Evolutionary conservation across 1,140 invertebrate species (phyloP).

Genomic region (Conus ventricosus): DNA sequence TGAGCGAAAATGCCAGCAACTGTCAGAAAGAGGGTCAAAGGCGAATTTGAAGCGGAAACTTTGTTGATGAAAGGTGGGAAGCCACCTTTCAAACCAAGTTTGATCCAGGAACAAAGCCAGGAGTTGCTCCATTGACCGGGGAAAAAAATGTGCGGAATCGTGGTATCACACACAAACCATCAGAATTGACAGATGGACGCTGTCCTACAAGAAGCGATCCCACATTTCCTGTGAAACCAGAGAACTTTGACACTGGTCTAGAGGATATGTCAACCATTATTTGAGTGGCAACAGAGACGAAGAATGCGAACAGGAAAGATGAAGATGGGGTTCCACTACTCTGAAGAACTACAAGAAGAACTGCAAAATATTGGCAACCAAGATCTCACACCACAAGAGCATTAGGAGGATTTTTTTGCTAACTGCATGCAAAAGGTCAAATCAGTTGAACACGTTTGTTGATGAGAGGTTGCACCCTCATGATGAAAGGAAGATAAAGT

Average conservation of each 20-base stretch:
- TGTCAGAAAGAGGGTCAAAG: not conserved
- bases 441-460: not conserved
- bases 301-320: not conserved
- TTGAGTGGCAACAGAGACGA: not conserved
- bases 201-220: not conserved
- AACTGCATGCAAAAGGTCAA: not conserved
- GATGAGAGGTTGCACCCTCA: not conserved
- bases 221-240: not conserved
- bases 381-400: not conserved
- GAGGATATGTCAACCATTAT: not conserved
- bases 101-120: not conserved
- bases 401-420: not conserved
- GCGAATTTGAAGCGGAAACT: conserved; percentile 16
- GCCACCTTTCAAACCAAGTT: conserved; percentile 1
- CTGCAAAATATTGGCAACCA: not conserved
- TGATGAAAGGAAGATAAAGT: not conserved
- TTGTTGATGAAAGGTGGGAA: not conserved
- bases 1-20: not conserved
- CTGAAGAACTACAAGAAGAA: not conserved
- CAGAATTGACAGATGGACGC: not conserved
- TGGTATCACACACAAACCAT: not conserved
- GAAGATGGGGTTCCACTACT: not conserved
- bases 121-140: not conserved
- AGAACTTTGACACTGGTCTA: no score
- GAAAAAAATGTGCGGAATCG: not conserved